Base-by-base conservation (phyloP, 2,888 invertebrate species). In the Dorcus hopei region DNA sequence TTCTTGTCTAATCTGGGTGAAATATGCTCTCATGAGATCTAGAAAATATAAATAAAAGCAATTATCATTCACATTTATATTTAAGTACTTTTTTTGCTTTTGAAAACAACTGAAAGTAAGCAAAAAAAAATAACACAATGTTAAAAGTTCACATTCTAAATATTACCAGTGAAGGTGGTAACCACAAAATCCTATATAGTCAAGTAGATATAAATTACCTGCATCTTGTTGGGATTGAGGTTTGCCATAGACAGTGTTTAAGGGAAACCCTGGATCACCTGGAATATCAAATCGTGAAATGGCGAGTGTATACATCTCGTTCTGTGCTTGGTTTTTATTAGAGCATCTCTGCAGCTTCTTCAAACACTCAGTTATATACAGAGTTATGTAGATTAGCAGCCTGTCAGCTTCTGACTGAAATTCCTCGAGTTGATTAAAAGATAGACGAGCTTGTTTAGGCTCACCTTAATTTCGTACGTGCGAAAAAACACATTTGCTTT, bases 401-500 rank as follows among this genome's bases (percentile, higher is more conserved):
- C 99, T 85, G 78, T 99, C 99, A 8, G 96, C 90, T 79, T 97
- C 96, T 68, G 93, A 96, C 94, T 96, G 79, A 55, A 84, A 84
- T 63, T 33, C 7, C 6, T 33, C 6, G 6, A 33, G 26, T 33
- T 64, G 61, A 65, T 58, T 61, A 59, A 62, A 56, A 41, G 40
- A 19, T 5, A 40, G 41, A 56, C 43, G 39, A 49, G 42, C 39
- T 57, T 47, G 45, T 45, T 38, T 43, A 38, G 11, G 59, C 54
- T 68, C 80, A 94, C 95, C 87, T 97, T 97, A 61, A 99, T 96
- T 83, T 99, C 98, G 79, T 97, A 99, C 39, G 96, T 97, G 67
- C 97, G 87, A 78, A 99, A 99, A 80, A 99, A 99, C 0, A 99
- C 97, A 81, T 99, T 99, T 1, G 99, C 97, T 81, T 97, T 98